Evolutionary conservation across 1,140 invertebrate genomes (phyloP).

Genomic region (Lanistes nyassanus): DNA sequence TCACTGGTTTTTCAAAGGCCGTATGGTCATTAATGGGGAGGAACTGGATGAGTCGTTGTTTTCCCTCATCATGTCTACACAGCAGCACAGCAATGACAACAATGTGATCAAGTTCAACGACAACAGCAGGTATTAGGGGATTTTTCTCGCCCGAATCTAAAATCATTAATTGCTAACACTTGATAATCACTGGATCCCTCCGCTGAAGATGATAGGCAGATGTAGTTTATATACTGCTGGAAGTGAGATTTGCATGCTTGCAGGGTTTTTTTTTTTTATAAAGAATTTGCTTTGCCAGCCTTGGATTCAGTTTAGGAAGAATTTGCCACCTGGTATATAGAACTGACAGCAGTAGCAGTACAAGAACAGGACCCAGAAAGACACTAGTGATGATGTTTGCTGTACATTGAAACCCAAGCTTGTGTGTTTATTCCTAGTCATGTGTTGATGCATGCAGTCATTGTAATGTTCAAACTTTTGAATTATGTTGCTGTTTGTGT

Average conservation of each 20-base stretch:
- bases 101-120: constrained; percentile 98
- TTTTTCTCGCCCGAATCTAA: too few species aligned
- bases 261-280: background rate
- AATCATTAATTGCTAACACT: too few species aligned
- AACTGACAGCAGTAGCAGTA: too few species aligned
- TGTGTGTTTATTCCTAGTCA: background rate
- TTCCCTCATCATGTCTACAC: constrained; percentile 92
- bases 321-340: too few species aligned
- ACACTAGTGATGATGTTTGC: too few species aligned
- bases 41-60: constrained; percentile 85
- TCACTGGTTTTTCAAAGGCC: constrained; percentile 79
- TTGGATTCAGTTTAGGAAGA: too few species aligned
- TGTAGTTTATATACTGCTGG: background rate
- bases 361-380: too few species aligned
- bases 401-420: too few species aligned
- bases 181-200: background rate
- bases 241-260: background rate
- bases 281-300: too few species aligned
- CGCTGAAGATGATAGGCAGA: background rate
- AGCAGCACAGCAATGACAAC: constrained; percentile 82
- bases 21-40: constrained; percentile 85
- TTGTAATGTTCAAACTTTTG: constrained; percentile 14
- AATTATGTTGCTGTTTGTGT: constrained; percentile 26
- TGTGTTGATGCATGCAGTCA: background rate
- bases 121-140: constrained; percentile 85